A percentile compares a stretch with the other conserved stretches of the same genome.
phyloP scores from a whole-genome alignment of 2,888 invertebrate genomes.

The Thecophora atra region DNA sequence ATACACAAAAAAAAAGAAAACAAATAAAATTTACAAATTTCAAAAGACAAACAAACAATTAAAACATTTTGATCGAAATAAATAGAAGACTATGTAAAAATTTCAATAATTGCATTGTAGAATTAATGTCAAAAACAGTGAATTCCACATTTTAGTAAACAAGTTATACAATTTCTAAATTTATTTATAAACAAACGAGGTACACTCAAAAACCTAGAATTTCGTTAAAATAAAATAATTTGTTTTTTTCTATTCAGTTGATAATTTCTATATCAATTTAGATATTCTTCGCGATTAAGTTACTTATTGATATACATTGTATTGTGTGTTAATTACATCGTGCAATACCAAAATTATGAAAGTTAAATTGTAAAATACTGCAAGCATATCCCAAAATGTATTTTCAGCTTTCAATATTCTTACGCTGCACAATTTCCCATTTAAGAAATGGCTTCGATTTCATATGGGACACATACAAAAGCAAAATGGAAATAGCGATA shows the following conservation, averaged over 20 bases:
- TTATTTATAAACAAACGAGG: conserved; percentile 21
- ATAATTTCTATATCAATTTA: not conserved
- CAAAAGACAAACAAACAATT: conserved; percentile 12
- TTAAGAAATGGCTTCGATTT: no score
- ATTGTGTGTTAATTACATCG: conserved; percentile 7
- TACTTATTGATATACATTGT: not conserved
- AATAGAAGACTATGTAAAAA: conserved; percentile 10
- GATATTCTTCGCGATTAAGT: not conserved
- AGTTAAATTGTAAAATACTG: no score
- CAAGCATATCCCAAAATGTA: no score
- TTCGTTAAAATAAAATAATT: no score
- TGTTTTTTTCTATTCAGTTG: not conserved
- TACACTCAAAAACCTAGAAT: not conserved
- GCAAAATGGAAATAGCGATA: no score
- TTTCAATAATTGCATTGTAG: conserved; percentile 13
- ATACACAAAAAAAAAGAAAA: conserved; percentile 13
- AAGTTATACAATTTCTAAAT: conserved; percentile 21
- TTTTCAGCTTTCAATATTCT: no score
- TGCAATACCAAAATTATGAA: not conserved
- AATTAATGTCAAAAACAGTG: conserved; percentile 25
- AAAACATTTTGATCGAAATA: conserved; percentile 12
- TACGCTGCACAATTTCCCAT: no score
- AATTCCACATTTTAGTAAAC: conserved; percentile 20
- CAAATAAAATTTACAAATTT: conserved; percentile 24
- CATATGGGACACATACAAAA: no score